These are phyloP conservation scores for Peromyscus eremicus DNA, from an alignment of 2,797 vertebrate genomes.

Conservation along the genomic window DNA sequence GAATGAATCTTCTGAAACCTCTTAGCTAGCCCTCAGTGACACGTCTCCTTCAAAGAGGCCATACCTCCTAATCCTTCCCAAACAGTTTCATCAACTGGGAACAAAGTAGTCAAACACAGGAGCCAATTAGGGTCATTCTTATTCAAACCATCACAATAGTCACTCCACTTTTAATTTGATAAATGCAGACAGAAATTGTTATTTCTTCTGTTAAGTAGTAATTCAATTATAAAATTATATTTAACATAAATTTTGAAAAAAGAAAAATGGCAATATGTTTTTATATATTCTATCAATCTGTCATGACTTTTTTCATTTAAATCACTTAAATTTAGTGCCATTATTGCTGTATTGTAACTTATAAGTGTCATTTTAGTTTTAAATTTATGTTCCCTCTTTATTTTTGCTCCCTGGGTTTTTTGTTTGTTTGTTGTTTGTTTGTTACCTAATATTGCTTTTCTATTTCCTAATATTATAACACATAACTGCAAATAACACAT, in stretches of 20 bases:
- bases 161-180: not conserved
- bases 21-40: not conserved
- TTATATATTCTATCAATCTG: not conserved
- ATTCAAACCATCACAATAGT: not conserved
- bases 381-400: not conserved
- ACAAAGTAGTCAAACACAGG: not conserved
- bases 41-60: not conserved
- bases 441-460: not conserved
- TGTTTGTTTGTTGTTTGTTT: too few relatives aligned
- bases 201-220: not conserved
- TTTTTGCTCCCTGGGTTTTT: not conserved
- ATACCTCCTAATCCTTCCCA: not conserved
- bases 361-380: not conserved
- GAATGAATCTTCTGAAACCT: not conserved
- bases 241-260: not conserved
- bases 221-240: not conserved
- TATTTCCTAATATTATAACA: not conserved
- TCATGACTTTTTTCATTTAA: not conserved
- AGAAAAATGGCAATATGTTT: not conserved
- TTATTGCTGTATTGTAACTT: not conserved
- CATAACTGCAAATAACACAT: not conserved
- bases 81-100: not conserved
- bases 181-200: not conserved
- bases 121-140: not conserved
- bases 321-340: not conserved